Conservation (phyloP, 2,888 invertebrate species). For the Caenorhabditis sinica region DNA sequence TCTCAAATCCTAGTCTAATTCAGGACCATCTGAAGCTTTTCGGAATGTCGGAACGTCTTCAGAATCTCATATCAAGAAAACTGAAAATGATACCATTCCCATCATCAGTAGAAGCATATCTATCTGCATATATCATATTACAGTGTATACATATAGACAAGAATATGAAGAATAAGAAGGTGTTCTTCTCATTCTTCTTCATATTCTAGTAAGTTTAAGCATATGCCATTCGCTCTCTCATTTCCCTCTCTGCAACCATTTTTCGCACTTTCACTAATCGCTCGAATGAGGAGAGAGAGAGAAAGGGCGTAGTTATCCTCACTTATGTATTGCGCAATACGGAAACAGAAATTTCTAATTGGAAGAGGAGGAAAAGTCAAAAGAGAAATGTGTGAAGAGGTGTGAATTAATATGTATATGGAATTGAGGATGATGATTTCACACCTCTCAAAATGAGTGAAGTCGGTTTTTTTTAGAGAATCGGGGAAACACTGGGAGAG, state of each 20-base stretch:
- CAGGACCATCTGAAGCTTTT: no score
- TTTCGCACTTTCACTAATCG: slow-evolving; percentile 65
- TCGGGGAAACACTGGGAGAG: no score
- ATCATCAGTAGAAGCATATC: no score
- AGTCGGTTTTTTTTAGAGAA: neutral
- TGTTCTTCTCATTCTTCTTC: neutral
- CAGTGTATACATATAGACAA: neutral
- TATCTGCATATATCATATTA: slow-evolving; percentile 10
- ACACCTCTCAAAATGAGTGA: neutral
- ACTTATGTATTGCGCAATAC: slow-evolving; percentile 51
- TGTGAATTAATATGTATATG: slow-evolving; percentile 13
- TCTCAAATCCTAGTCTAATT: no score
- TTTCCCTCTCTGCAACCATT: slow-evolving; percentile 37
- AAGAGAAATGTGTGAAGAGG: slow-evolving; percentile 25
- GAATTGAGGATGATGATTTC: neutral
- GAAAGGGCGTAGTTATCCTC: slow-evolving; percentile 55
- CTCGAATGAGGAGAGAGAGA: neutral
- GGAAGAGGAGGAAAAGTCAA: neutral
- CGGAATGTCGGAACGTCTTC: no score
- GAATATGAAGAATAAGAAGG: neutral
- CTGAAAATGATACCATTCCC: no score
- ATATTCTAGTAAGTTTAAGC: slow-evolving; percentile 27
- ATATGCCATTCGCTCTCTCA: neutral
- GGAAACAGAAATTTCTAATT: slow-evolving; percentile 12
- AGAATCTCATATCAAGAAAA: no score